Base-by-base conservation (phyloP, 1,140 invertebrate species). In the Brachionus rubens region DNA sequence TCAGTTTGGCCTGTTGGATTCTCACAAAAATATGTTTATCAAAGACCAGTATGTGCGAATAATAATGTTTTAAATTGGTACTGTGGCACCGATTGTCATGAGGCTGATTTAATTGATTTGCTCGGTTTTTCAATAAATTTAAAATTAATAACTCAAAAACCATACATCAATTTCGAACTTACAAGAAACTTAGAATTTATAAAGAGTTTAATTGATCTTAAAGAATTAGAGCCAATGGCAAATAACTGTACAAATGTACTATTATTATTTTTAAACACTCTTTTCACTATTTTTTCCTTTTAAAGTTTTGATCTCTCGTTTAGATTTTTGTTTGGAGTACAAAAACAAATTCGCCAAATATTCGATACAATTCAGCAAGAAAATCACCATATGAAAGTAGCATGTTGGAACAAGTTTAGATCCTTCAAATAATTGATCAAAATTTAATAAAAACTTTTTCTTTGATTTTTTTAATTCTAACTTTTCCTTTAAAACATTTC, bases 1-100 rank as follows among this genome's bases (percentile, higher is more conserved):
- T 36, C 54, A 10, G 54, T 59, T 0, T 59, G 54, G 54, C 54
- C 54, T 5, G 54, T 59, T 59, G 54, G 28, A 16, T 59, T 59
- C 16, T 16, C 28, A 6, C 30, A 36, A 36, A 36, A 40, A n/a
- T 59, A 14, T 36, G 19, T 59, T n/a, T 59, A 59, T 16, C 54
- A 59, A 59, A 59, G 30, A 36, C 54, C 54, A 33, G 30, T 33
- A 7, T 59, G 54, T 36, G 10, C 36, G 3, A 4, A 59, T 12
- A n/a, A 36, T 9, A 59, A 33, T 10, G 14, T 59, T 36, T 16
- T 59, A 2, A 33, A 26, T 5, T 59, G 54, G 54, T 36, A 33
- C 36, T 59, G 54, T 41, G 54, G 28, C 36, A 16, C 16, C 33
- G 19, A 33, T 33, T 59, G 54, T 19, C 30, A 14, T 3, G 36